phyloP scores from a whole-genome alignment of 2,888 invertebrate genomes.

The Acleris cristana region DNA sequence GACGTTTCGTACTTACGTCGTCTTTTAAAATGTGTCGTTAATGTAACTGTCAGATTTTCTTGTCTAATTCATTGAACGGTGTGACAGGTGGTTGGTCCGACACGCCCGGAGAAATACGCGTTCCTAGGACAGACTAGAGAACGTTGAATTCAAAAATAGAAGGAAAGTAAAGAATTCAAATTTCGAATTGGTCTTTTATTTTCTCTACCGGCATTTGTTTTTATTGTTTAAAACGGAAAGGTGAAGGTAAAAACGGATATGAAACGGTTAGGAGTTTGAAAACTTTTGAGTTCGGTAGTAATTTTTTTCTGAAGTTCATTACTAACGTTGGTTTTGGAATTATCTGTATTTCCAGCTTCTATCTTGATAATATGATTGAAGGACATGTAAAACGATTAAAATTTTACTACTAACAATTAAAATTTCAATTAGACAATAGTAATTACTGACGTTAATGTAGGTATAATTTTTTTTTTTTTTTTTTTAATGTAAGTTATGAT shows the following conservation, averaged over 20 bases:
- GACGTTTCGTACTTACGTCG: too few species aligned
- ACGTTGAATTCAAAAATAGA: slow-evolving; percentile 50
- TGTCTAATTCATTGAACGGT: slow-evolving; percentile 9
- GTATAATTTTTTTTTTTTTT: too few species aligned
- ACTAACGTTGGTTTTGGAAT: too few species aligned
- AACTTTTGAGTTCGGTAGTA: background rate
- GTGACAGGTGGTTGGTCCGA: slow-evolving; percentile 41
- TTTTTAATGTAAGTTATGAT: too few species aligned
- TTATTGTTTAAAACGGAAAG: slow-evolving; percentile 8
- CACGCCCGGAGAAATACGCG: slow-evolving; percentile 54
- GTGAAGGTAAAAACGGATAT: background rate
- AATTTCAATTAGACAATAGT: too few species aligned
- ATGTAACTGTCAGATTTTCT: slow-evolving; percentile 4
- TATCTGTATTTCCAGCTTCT: too few species aligned
- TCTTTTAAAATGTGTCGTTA: background rate
- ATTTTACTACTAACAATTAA: too few species aligned
- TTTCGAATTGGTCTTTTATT: slow-evolving; percentile 11
- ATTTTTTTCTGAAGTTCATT: background rate
- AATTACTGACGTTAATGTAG: too few species aligned
- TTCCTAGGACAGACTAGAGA: slow-evolving; percentile 51
- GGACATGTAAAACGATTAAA: too few species aligned
- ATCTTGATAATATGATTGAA: too few species aligned
- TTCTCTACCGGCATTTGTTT: slow-evolving; percentile 24
- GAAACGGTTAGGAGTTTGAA: background rate
- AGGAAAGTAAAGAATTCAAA: slow-evolving; percentile 46